Conservation (phyloP, 2,113 vertebrate genomes). For the Psophia crepitans region DNA sequence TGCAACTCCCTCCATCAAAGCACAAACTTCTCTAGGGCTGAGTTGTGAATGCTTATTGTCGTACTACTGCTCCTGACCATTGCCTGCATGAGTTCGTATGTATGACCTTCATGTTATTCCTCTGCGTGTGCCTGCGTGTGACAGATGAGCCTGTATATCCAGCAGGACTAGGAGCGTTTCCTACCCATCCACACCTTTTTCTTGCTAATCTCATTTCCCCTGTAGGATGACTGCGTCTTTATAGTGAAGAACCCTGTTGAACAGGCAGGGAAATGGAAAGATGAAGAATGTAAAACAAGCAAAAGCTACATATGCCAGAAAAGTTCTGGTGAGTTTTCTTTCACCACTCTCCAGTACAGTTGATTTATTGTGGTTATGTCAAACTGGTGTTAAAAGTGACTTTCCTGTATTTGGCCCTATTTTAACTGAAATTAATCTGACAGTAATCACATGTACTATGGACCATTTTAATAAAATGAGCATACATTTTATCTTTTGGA, state of each 20-base stretch:
- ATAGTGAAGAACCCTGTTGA: slow-evolving; percentile 60
- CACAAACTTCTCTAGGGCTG: no score
- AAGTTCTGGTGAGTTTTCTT: slow-evolving; percentile 73
- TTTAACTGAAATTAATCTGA: not conserved
- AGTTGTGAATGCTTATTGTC: not conserved
- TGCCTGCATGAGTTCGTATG: not conserved
- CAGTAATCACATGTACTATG: not conserved
- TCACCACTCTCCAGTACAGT: not conserved
- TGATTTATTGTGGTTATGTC: not conserved
- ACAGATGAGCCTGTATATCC: not conserved
- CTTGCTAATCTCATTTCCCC: not conserved
- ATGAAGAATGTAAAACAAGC: slow-evolving; percentile 73
- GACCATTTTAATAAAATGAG: not conserved
- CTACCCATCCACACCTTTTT: not conserved
- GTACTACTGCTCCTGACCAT: not conserved
- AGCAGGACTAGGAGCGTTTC: not conserved
- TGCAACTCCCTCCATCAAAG: not conserved
- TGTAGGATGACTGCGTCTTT: slow-evolving; percentile 77
- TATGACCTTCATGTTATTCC: not conserved
- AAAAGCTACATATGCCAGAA: slow-evolving; percentile 85
- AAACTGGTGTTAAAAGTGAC: not conserved
- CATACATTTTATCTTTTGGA: not conserved
- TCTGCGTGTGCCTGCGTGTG: rapidly evolving
- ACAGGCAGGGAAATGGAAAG: slow-evolving; percentile 80
- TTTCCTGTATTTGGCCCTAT: not conserved